Evolutionary conservation across 2,113 vertebrate species (phyloP), one percentile per base, ranked within the genome.

Genomic region (Sterna hirundo): DNA sequence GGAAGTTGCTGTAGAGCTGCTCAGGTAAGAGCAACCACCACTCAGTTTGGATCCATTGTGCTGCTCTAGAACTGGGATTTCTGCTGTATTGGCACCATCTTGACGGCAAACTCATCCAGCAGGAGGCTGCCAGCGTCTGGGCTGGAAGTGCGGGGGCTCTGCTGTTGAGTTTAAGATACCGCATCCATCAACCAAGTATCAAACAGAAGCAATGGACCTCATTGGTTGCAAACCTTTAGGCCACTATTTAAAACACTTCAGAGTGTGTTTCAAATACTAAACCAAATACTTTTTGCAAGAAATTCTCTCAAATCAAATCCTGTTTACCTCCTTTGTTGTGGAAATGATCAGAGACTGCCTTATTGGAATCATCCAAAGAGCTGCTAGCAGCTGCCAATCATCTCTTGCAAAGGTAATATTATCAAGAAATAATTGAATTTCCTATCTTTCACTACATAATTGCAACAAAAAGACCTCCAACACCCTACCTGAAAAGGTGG

Each of bases 391-490:
- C 55, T 74, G 62, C 55, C 94, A 83, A 11, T 83, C 72, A 80
- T 78, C 77, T 81, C 71, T 75, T 54, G 61, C 46, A 47, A 87
- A 86, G 89, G 25, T 93, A 51, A 69, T 70, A 52, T 91, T 76
- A 83, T 58, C 55, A 69, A 90, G 91, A 89, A 95, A 90, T 91
- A 95, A 88, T 79, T 95, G 54, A 93, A 75, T 94, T 97, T 94
- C 36, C 38, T 80, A 60, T 87, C 38, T 93, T 91, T 80, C 94
- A 42, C 62, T 77, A 62, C 88, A 86, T 86, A 91, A 96, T 91
- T 95, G 85, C 69, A 93, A 81, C 30, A 40, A 69, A n/a, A 83
- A 69, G 10, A 0, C 0, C 19, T 26, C 36, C 42, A 72, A 34
- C 62, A 95, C 80, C 42, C 84, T 89, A 76, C 88, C 81, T 97